Base-by-base conservation (phyloP, 2,113 vertebrate genomes). In the Taxidea taxus region DNA sequence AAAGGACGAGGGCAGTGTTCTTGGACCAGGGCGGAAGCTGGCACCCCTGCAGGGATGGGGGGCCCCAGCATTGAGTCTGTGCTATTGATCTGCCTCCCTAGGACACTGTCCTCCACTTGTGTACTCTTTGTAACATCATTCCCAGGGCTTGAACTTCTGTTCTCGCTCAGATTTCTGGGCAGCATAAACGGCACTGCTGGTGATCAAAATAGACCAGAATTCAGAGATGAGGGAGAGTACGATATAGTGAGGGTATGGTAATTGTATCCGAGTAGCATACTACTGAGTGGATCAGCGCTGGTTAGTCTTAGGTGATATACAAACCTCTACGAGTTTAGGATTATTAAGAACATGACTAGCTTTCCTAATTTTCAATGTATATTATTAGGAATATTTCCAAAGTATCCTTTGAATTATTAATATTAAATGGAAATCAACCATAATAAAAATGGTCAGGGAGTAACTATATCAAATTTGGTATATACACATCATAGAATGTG, bases 1-100 rank as follows among this genome's bases (percentile, higher is more conserved):
- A 25, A 72, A 44, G 12, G 42, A 37, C 0, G 2, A 15, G 18
- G 85, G 54, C 25, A 42, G 20, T n/a, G 1, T 47, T 75, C 51
- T 39, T 4, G 72, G 31, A 7, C 37, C 27, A 44, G 23, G 25
- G 34, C 23, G 16, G 68, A 16, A 16, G 39, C 44, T 25, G 2
- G 39, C n/a, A 51, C 9, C 15, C 2, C 27, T 44, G 11, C 0
- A 23, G 74, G 56, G 60, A 6, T 2, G 0, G 29, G 0, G 29
- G 58, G 2, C 5, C 11, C 12, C 5, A 10, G 68, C 7, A 7
- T 42, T 47, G 7, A 27, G 4, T 51, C 62, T 68, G 12, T 54
- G 56, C 49, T 25, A 1, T 21, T 29, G 68, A 66, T n/a, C 44
- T 81, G 23, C 16, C 29, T 54, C 37, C 18, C 47, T 18, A 37